These are phyloP conservation scores for Caenorhabditis parvicauda DNA, from an alignment of 2,888 invertebrate species.

Conservation along the genomic window DNA sequence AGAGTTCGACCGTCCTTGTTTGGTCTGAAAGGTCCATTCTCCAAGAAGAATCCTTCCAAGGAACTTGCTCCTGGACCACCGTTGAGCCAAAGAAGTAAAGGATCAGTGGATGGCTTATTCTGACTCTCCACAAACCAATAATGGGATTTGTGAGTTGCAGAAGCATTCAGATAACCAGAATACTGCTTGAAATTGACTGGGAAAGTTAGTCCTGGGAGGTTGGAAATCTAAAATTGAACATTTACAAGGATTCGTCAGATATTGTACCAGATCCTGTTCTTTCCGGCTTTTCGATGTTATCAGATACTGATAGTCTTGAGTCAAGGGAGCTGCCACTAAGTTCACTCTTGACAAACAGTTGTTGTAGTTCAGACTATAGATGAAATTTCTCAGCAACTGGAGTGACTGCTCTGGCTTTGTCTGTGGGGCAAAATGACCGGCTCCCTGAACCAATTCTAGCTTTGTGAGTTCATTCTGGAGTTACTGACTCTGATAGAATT, in stretches of 20 bases:
- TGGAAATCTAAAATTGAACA: conserved; percentile 17
- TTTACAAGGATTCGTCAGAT: background rate
- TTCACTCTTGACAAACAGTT: conserved; percentile 30
- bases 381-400: conserved; percentile 31
- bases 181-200: conserved; percentile 41
- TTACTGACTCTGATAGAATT: conserved; percentile 22
- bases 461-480: background rate
- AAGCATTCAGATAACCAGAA: conserved; percentile 40
- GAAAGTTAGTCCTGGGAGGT: conserved; percentile 38
- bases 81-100: conserved; percentile 43
- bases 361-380: conserved; percentile 18
- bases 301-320: conserved; percentile 20
- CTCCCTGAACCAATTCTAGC: conserved; percentile 20
- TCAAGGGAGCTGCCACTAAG: conserved; percentile 22
- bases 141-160: conserved; percentile 26
- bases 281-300: conserved; percentile 7
- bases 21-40: conserved; percentile 64
- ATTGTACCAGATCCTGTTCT: conserved; percentile 21
- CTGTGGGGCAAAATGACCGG: conserved; percentile 32
- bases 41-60: conserved; percentile 62
- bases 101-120: conserved; percentile 20
- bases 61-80: conserved; percentile 47
- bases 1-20: conserved; percentile 43
- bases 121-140: conserved; percentile 42
- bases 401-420: conserved; percentile 29